A percentile compares a stretch with the other conserved stretches of the same genome.
Conservation (phyloP, 2,113 vertebrate species). For the Pandion haliaetus region DNA sequence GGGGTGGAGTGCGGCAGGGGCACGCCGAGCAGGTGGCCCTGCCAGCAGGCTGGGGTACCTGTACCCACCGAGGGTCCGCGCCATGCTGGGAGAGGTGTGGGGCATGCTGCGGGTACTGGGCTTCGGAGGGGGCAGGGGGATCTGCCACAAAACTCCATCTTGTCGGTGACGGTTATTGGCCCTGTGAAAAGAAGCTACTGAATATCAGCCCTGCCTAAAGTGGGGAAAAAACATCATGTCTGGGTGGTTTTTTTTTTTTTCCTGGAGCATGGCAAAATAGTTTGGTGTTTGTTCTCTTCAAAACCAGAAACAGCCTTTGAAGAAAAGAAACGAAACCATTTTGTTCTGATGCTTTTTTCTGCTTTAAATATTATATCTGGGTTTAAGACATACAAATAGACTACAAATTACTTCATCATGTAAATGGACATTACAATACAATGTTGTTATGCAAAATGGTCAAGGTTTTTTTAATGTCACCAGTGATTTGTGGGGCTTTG, state of each 20-base stretch:
- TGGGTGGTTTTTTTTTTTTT: not conserved
- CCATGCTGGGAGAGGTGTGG: not conserved
- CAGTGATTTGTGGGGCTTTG: not conserved
- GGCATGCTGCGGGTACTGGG: not conserved
- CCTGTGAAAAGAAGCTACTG: not conserved
- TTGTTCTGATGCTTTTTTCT: not conserved
- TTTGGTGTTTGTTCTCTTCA: not conserved
- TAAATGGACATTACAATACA: not conserved
- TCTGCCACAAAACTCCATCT: not conserved
- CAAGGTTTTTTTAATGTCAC: not conserved
- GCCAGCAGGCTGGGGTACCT: not conserved
- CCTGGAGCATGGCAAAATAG: not conserved
- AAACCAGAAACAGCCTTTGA: not conserved
- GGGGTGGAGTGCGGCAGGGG: not conserved
- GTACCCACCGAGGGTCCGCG: rapidly evolving
- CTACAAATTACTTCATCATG: not conserved
- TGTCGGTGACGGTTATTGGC: rapidly evolving
- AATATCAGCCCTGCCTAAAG: not conserved
- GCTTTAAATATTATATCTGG: not conserved
- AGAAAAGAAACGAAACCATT: not conserved
- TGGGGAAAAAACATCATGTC: not conserved
- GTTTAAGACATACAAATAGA: not conserved
- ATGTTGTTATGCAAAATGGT: not conserved
- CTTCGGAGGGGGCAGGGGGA: rapidly evolving
- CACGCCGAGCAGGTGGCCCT: rapidly evolving